phyloP scores from a whole-genome alignment of 2,888 invertebrate species.

The Unio pictorum region DNA sequence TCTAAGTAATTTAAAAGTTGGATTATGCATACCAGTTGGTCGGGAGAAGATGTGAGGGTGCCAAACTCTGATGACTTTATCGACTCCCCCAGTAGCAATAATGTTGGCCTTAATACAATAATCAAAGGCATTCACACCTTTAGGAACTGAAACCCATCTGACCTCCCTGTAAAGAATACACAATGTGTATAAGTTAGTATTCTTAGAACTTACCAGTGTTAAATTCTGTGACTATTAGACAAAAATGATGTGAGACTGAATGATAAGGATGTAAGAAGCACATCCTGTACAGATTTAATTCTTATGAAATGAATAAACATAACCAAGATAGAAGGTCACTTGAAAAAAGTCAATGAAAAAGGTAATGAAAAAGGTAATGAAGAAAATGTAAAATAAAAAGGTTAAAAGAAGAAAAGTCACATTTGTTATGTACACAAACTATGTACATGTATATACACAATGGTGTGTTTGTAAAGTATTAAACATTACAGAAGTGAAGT shows the following conservation, averaged over 20 bases:
- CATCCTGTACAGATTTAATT: too few relatives aligned
- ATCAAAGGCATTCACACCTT: slow-evolving; percentile 70
- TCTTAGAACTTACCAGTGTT: neutral
- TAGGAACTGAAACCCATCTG: slow-evolving; percentile 61
- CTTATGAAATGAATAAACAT: too few relatives aligned
- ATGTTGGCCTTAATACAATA: slow-evolving; percentile 69
- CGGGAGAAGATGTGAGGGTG: slow-evolving; percentile 69
- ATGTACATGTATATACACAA: too few relatives aligned
- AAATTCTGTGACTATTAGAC: neutral
- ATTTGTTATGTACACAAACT: too few relatives aligned
- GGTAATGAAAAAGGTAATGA: too few relatives aligned
- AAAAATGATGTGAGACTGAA: neutral
- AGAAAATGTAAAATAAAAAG: too few relatives aligned
- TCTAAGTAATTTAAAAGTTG: too few relatives aligned
- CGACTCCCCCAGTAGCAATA: slow-evolving; percentile 70
- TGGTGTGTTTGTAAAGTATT: too few relatives aligned
- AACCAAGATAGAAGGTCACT: too few relatives aligned
- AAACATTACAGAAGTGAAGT: too few relatives aligned
- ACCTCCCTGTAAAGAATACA: slow-evolving; percentile 51
- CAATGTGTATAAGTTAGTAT: neutral
- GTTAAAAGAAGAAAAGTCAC: too few relatives aligned
- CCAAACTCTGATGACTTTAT: slow-evolving; percentile 69
- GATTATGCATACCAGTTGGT: slow-evolving; percentile 60
- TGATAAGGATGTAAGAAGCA: neutral
- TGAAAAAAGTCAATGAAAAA: too few relatives aligned